Evolutionary conservation across 2,888 invertebrate species (phyloP).

Genomic region (Eilema griseolum): DNA sequence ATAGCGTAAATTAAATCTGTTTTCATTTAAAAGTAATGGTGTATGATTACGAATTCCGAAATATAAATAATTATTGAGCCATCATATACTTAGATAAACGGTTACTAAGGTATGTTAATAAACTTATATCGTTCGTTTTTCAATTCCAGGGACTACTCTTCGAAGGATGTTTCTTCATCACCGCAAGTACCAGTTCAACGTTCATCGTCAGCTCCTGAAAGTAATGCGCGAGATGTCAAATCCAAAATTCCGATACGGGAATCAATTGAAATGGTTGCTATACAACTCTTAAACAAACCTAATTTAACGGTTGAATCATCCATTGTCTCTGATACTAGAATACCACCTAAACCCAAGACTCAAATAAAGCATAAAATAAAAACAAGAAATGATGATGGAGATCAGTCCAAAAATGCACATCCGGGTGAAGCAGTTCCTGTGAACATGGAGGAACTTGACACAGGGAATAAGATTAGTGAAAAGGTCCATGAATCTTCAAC

Average conservation of each 20-base stretch:
- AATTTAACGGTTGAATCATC: constrained; percentile 71
- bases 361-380: constrained; percentile 81
- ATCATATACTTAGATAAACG: too few relatives aligned
- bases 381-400: constrained; percentile 74
- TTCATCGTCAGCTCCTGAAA: constrained; percentile 48
- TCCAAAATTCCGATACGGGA: constrained; percentile 83
- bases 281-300: constrained; percentile 84
- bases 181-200: constrained; percentile 21
- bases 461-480: constrained; percentile 80
- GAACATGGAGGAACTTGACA: constrained; percentile 88
- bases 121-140: background rate
- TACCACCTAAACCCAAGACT: constrained; percentile 88
- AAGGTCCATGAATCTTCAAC: constrained; percentile 77
- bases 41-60: background rate
- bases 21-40: background rate
- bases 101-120: background rate
- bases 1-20: too few relatives aligned
- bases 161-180: constrained; percentile 12
- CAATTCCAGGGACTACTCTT: constrained; percentile 31
- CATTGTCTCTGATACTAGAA: constrained; percentile 86
- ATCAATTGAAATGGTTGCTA: constrained; percentile 87
- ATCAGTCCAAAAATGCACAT: constrained; percentile 84
- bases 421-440: constrained; percentile 90
- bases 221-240: constrained; percentile 73
- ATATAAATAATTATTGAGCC: too few relatives aligned